Conservation (phyloP, 2,113 vertebrate genomes). For the Micromys minutus region DNA sequence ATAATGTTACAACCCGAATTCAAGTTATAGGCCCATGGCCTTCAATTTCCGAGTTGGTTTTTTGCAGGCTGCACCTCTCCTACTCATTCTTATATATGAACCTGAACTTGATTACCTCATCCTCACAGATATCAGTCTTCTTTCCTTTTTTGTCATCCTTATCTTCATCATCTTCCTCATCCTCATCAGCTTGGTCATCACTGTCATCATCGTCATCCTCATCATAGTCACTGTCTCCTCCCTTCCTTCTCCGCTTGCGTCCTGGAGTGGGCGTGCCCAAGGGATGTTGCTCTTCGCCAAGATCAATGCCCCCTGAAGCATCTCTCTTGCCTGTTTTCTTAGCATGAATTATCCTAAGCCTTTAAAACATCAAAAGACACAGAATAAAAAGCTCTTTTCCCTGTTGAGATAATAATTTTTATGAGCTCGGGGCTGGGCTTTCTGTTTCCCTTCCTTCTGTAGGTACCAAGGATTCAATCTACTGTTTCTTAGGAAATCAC, state of each 20-base stretch:
- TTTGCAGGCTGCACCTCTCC: background rate
- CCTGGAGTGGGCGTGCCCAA: conserved; percentile 84
- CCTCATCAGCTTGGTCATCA: conserved; percentile 94
- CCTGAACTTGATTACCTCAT: conserved; percentile 88
- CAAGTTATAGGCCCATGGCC: background rate
- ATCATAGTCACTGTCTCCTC: conserved; percentile 91
- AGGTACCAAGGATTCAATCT: background rate
- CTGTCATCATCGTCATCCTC: conserved; percentile 94
- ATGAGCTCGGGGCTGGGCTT: background rate
- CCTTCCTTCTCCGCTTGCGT: conserved; percentile 92
- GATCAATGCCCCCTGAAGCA: conserved; percentile 78
- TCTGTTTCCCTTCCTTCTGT: background rate
- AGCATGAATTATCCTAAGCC: conserved; percentile 93
- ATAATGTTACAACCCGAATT: conserved; percentile 26
- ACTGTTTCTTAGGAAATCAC: background rate
- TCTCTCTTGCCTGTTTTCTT: conserved; percentile 93
- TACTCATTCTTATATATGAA: background rate
- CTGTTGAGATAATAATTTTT: background rate
- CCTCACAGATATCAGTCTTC: conserved; percentile 92
- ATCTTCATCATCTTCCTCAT: conserved; percentile 94
- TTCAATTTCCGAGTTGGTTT: conserved; percentile 21
- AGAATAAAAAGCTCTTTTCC: background rate
- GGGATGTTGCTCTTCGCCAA: conserved; percentile 88
- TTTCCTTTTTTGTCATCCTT: conserved; percentile 94
- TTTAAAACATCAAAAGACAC: conserved; percentile 77